A percentile compares a stretch with the other conserved stretches of the same genome.
Evolutionary conservation across 2,113 vertebrate genomes (phyloP).

Genomic region (Nansenia antarctica): DNA sequence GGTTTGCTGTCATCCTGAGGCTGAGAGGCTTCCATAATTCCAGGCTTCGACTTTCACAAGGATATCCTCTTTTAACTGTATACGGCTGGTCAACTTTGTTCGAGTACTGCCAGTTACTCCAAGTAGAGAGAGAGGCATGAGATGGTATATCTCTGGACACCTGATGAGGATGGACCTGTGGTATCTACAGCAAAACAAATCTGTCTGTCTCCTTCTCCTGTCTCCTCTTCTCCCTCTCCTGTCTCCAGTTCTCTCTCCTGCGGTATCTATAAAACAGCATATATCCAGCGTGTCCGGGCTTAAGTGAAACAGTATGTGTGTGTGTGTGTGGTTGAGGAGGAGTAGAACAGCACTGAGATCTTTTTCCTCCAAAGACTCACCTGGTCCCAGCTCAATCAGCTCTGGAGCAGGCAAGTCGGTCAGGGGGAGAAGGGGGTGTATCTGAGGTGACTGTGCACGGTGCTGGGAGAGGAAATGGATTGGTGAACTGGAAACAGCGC

Average conservation of each 20-base stretch:
- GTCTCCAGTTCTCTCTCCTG: background rate
- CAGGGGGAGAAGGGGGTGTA: background rate
- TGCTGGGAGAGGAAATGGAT: background rate
- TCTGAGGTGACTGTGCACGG: background rate
- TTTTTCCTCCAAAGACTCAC: background rate
- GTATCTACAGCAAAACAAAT: conserved; percentile 8
- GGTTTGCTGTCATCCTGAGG: no score
- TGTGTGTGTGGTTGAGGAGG: background rate
- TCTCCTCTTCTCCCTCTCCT: background rate
- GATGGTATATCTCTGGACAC: background rate
- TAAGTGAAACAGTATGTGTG: background rate
- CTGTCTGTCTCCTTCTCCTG: background rate
- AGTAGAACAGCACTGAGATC: conserved; percentile 2
- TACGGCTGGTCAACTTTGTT: no score
- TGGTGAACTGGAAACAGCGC: background rate
- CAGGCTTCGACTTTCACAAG: no score
- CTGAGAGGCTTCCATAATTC: no score
- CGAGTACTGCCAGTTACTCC: no score
- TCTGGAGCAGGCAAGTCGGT: background rate
- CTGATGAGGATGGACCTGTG: background rate
- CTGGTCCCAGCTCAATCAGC: conserved; percentile 11
- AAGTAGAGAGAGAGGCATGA: conserved; percentile 2
- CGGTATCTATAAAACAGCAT: background rate
- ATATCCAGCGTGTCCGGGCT: background rate
- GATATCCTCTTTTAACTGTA: no score